Evolutionary conservation across 2,797 vertebrate genomes (phyloP).

Genomic region (Sebastolobus altivelis): DNA sequence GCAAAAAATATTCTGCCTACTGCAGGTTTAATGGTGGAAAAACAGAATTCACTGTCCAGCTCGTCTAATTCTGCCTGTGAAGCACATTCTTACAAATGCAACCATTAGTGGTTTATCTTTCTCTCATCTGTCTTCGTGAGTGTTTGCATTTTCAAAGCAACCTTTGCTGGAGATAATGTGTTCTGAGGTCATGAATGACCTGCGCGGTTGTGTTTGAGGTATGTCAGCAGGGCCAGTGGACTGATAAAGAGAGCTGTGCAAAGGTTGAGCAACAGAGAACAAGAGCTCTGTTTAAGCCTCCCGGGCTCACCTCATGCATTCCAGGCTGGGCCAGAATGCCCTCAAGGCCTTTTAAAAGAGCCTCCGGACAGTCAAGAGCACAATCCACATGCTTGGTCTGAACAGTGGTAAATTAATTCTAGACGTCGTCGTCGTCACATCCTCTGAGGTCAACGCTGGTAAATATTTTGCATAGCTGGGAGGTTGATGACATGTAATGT

Average conservation of each 20-base stretch:
- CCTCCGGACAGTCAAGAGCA: constrained; percentile 24
- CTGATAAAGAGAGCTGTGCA: constrained; percentile 68
- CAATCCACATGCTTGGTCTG: constrained; percentile 1
- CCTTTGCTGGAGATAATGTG: constrained; percentile 31
- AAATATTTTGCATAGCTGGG: constrained; percentile 22
- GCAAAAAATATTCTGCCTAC: too few species aligned
- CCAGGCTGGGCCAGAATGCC: constrained; percentile 54
- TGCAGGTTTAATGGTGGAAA: not conserved
- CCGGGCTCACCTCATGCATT: constrained; percentile 39
- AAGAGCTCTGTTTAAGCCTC: constrained; percentile 58
- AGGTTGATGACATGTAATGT: not conserved
- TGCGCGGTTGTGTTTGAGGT: constrained; percentile 60
- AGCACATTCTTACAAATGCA: constrained; percentile 21
- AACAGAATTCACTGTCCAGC: constrained; percentile 6
- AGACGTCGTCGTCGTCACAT: not conserved
- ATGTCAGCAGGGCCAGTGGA: constrained; percentile 45
- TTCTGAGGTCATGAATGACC: constrained; percentile 58
- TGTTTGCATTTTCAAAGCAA: constrained; percentile 28
- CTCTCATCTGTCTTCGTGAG: constrained; percentile 46
- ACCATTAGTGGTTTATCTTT: constrained; percentile 14
- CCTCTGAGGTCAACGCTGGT: constrained; percentile 3
- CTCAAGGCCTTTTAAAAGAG: constrained; percentile 32
- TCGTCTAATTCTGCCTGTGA: constrained; percentile 22
- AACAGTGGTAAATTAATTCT: constrained; percentile 34
- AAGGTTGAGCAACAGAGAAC: constrained; percentile 75